Evolutionary conservation across 1,140 invertebrate species (phyloP).

Genomic region (Drosophila nebulosa): DNA sequence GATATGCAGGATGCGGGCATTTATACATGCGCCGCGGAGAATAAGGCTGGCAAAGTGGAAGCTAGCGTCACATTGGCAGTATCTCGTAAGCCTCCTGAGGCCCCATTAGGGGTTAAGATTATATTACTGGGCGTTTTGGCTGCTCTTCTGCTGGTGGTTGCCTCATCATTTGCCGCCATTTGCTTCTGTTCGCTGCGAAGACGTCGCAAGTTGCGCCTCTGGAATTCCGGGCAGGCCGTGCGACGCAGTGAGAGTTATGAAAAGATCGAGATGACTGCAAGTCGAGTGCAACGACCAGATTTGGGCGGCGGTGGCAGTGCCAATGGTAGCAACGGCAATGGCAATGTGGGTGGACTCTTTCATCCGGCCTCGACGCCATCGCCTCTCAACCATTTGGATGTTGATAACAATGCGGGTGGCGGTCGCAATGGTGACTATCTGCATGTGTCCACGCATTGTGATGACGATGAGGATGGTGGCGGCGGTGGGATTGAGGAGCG

Average conservation of each 20-base stretch:
- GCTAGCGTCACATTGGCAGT: slow-evolving; percentile 87
- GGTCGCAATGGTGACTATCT: slow-evolving; percentile 86
- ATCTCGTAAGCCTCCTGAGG: slow-evolving; percentile 81
- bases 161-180: slow-evolving; percentile 84
- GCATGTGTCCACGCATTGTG: slow-evolving; percentile 84
- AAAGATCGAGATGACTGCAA: slow-evolving; percentile 86
- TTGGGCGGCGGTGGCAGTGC: slow-evolving; percentile 81
- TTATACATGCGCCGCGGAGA: slow-evolving; percentile 89
- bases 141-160: slow-evolving; percentile 83
- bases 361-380: slow-evolving; percentile 34
- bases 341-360: slow-evolving; percentile 51
- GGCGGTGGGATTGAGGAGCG: slow-evolving; percentile 73
- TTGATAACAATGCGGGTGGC: slow-evolving; percentile 46
- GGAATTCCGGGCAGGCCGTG: slow-evolving; percentile 72
- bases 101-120: slow-evolving; percentile 82
- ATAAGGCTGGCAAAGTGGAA: slow-evolving; percentile 88
- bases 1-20: slow-evolving; percentile 87
- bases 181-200: slow-evolving; percentile 83
- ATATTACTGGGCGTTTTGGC: slow-evolving; percentile 84
- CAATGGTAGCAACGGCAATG: slow-evolving; percentile 69
- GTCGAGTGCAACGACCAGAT: slow-evolving; percentile 57
- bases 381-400: slow-evolving; percentile 47
- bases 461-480: slow-evolving; percentile 84
- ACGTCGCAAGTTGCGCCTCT: slow-evolving; percentile 75
- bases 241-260: slow-evolving; percentile 86